phyloP scores from a whole-genome alignment of 2,113 vertebrate genomes.

The Sphaerodactylus townsendi region DNA sequence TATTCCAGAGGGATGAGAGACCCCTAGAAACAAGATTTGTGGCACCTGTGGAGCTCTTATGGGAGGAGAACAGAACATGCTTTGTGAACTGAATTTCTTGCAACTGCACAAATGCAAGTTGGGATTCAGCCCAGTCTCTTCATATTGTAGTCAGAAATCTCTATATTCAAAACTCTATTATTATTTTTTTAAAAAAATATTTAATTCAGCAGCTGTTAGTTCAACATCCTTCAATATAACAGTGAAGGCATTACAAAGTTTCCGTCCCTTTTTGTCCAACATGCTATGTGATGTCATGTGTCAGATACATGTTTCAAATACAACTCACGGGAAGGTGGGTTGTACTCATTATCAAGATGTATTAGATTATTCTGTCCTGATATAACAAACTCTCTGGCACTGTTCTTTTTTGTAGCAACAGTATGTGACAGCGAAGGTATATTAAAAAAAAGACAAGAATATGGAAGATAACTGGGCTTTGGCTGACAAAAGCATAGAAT shows the following conservation, averaged over 20 bases:
- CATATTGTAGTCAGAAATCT: not conserved
- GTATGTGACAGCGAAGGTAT: not conserved
- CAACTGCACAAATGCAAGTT: too few species aligned
- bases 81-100: too few species aligned
- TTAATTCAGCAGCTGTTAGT: not conserved
- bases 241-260: constrained; percentile 22
- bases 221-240: constrained; percentile 32
- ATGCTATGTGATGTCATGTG: too few species aligned
- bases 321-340: not conserved
- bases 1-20: too few species aligned
- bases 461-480: not conserved
- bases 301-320: not conserved
- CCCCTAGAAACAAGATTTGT: too few species aligned
- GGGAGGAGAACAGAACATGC: too few species aligned
- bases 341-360: not conserved
- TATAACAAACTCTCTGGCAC: not conserved
- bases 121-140: not conserved
- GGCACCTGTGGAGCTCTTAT: too few species aligned
- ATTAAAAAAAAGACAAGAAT: too few species aligned
- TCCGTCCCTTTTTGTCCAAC: too few species aligned
- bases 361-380: not conserved
- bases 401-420: not conserved
- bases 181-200: not conserved
- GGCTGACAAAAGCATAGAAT: not conserved
- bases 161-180: not conserved